Base-by-base conservation (phyloP, 2,113 vertebrate genomes). In the Pygoscelis adeliae region DNA sequence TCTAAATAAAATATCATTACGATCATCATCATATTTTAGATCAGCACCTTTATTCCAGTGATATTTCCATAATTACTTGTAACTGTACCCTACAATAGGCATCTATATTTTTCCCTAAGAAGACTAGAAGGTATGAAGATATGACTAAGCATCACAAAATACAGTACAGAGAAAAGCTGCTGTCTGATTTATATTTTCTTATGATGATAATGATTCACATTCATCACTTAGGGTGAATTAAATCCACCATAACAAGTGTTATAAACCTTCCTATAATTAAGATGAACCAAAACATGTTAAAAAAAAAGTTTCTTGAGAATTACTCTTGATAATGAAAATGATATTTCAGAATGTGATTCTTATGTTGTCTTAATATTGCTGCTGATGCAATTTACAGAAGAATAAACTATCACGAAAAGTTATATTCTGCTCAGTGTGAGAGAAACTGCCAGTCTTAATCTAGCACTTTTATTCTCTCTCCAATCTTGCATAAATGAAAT, bases 241-340 rank as follows among this genome's bases (percentile, higher is more conserved):
- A 88, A 97, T 91, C 46, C 73, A 67, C 38, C 50, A 34, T 56
- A 77, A 76, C 56, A 86, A 93, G 30, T 79, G 26, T 46, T 87
- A 85, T 56, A 87, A 79, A 82, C 21, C n/a, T 87, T 89, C 20
- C 21, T 77, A 85, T 90, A 94, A 92, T 95, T 89, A 96, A 79
- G 76, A 96, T 71, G 55, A 86, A 93, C 27, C 14, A 90, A 93
- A 96, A 87, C 9, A 4, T 53, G 49, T 91, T 82, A 40, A 91
- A 91, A 86, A 86, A 87, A 55, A 88, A 29, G 23, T 36, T 94
- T 73, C 40, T 50, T 78, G 19, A 74, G 92, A 88, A 83, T 94
- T 93, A 83, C 9, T 74, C 18, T 67, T 81, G 85, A 89, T 92
- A 90, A 94, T 90, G 49, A 88, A 94, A 93, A 74, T 67, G 8